Base-by-base conservation (phyloP, 1,140 invertebrate genomes). In the Drosophila seguyi region DNA sequence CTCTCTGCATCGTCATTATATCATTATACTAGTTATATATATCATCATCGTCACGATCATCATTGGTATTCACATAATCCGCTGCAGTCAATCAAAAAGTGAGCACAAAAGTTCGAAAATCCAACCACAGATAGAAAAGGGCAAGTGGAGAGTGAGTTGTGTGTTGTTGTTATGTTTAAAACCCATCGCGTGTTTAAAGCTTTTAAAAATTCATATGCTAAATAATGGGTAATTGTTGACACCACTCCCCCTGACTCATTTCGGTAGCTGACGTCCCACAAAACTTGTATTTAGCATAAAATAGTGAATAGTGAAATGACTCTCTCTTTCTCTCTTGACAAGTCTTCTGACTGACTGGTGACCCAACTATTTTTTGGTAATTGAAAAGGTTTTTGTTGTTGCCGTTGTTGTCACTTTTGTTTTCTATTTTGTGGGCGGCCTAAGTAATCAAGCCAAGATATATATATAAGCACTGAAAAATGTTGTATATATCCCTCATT, bases 291-390 rank as follows among this genome's bases (percentile, higher is more conserved):
- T 72, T 71, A 36, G 68, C 68, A 59, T 71, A 71, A 48, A 59
- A 59, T 41, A 25, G 53, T 39, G 42, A 44, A 57, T 16, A 4
- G n/a, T n/a, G n/a, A n/a, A 25, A 14, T 14, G 42, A 45, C n/a
- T n/a, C 18, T 14, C n/a, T 18, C 27, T 18, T 6, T 36, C 13
- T 16, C 50, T 3, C 50, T 18, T 18, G 47, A 11, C 47, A n/a
- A 18, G 45, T 47, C 45, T 20, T 10, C 1, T 42, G 48, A 34
- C 27, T 18, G n/a, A 62, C 56, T 52, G 60, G 39, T 61, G 81
- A 79, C 69, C 75, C 75, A 85, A 80, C 78, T 57, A 76, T 68
- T 82, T 86, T 87, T 85, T 25, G 83, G 84, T 87, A 87, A 88
- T 88, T 88, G 84, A 84, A 88, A 88, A 81, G 80, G 72, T 75